Evolutionary conservation across 92 coral and sea anemone genomes (phyloP).

Genomic region (Pocillopora grandis): DNA sequence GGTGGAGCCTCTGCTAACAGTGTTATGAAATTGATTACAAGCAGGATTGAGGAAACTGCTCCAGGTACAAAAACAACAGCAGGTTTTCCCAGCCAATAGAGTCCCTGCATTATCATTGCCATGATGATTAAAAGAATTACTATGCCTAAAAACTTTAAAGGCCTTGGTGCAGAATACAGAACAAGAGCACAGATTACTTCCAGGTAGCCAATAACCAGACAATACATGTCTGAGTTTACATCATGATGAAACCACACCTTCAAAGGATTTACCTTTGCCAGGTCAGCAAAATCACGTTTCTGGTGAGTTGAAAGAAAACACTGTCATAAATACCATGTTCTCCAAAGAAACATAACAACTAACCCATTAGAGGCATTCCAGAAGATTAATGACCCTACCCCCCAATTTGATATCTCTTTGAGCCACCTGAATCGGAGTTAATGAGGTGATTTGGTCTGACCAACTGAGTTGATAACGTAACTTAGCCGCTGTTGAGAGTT

Average conservation of each 20-base stretch:
- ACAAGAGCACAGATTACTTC: conserved; percentile 64
- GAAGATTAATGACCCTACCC: no score
- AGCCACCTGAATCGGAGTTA: no score
- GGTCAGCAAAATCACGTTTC: conserved; percentile 64
- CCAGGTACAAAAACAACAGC: conserved; percentile 40
- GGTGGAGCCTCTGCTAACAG: conserved; percentile 14
- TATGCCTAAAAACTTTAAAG: conserved; percentile 47
- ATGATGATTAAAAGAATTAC: conserved; percentile 57
- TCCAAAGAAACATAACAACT: no score
- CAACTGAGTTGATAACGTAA: no score
- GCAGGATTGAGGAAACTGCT: conserved; percentile 31
- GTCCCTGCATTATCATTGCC: conserved; percentile 60
- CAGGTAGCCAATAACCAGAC: conserved; percentile 60
- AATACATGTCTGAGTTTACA: conserved; percentile 50
- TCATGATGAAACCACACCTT: conserved; percentile 60
- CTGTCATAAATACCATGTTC: not conserved
- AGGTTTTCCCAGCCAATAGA: conserved; percentile 46
- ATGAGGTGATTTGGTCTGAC: no score
- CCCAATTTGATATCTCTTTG: no score
- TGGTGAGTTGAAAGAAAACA: conserved; percentile 15
- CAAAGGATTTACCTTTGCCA: conserved; percentile 66
- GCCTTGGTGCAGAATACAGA: conserved; percentile 59
- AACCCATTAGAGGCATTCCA: no score
- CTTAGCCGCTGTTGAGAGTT: no score
- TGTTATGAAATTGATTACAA: conserved; percentile 9